Conservation (phyloP, 2,797 vertebrate genomes). For the Myotis pilosus region DNA sequence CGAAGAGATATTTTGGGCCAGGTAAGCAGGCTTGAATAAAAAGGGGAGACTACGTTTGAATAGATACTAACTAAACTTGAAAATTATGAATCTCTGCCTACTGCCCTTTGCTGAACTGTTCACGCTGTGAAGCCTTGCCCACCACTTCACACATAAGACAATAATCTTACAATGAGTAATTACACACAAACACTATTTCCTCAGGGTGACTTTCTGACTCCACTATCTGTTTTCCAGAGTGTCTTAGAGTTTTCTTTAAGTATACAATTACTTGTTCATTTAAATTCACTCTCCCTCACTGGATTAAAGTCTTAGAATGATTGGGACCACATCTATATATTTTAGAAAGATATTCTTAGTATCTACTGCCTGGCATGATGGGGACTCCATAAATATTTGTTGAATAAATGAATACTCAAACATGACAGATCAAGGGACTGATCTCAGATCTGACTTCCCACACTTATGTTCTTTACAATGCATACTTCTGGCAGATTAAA, state of each 20-base stretch:
- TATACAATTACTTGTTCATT: neutral
- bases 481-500: neutral
- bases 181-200: neutral
- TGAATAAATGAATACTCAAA: neutral
- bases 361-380: neutral
- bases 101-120: neutral
- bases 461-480: neutral
- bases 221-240: neutral
- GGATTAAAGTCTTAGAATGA: neutral
- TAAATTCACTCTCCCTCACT: neutral
- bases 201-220: neutral
- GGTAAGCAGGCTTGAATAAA: neutral
- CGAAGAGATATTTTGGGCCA: neutral
- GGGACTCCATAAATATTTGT: neutral
- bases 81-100: neutral
- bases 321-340: neutral
- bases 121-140: neutral
- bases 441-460: neutral
- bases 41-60: neutral
- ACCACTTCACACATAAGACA: neutral
- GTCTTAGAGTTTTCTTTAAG: neutral
- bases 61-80: neutral
- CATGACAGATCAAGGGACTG: neutral
- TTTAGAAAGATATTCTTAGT: neutral
- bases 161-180: neutral